Conservation (phyloP, 2,888 invertebrate genomes). For the Hanleya hanleyi region DNA sequence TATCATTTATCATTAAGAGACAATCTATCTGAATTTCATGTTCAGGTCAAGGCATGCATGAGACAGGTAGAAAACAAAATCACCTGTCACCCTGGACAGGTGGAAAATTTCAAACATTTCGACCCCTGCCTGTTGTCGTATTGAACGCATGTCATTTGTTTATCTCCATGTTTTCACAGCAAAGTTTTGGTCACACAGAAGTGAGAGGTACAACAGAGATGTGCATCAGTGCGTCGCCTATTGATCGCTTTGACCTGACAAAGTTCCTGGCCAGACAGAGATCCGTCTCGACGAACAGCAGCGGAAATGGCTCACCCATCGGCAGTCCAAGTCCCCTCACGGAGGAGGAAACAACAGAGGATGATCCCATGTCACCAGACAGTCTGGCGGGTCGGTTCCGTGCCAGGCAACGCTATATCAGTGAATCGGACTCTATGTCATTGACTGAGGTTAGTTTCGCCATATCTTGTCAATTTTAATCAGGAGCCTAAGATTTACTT, state of each 20-base stretch:
- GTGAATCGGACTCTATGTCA: constrained; percentile 52
- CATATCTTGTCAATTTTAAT: no score
- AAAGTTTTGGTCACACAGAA: constrained; percentile 47
- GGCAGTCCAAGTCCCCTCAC: constrained; percentile 34
- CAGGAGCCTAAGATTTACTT: no score
- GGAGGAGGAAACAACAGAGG: constrained; percentile 37
- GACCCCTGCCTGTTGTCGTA: no score
- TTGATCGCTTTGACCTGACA: constrained; percentile 66
- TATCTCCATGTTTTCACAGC: neutral
- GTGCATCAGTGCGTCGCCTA: constrained; percentile 70
- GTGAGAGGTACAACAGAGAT: constrained; percentile 72
- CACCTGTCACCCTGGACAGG: no score
- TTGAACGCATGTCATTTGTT: no score
- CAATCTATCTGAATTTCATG: no score
- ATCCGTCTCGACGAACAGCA: constrained; percentile 52
- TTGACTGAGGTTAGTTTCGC: constrained; percentile 59
- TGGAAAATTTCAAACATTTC: no score
- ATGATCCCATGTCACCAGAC: constrained; percentile 59
- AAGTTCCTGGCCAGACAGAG: constrained; percentile 66
- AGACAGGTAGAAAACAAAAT: no score
- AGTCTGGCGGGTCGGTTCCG: constrained; percentile 36
- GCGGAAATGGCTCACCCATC: constrained; percentile 40
- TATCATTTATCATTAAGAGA: no score
- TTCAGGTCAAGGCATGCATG: no score
- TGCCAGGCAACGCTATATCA: constrained; percentile 39